phyloP scores from a whole-genome alignment of 2,888 invertebrate species.

The Meloe dianella region DNA sequence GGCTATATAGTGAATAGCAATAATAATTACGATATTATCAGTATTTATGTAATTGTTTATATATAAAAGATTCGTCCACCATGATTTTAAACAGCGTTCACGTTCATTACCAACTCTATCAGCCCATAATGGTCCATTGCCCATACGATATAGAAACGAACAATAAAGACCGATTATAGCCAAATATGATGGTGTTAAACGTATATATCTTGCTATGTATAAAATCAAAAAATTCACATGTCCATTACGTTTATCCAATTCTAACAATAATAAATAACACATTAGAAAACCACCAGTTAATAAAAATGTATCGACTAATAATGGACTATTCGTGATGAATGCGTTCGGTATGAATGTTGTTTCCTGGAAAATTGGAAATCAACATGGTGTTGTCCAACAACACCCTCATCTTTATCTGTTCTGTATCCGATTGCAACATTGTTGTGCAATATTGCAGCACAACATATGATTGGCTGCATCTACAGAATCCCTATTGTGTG shows the following conservation, averaged over 20 bases:
- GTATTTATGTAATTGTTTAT: constrained; percentile 75
- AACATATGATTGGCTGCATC: no score
- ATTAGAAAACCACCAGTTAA: constrained; percentile 75
- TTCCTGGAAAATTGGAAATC: constrained; percentile 59
- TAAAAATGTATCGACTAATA: constrained; percentile 76
- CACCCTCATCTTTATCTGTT: no score
- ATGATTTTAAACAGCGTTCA: constrained; percentile 69
- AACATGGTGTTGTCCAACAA: no score
- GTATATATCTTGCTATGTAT: constrained; percentile 71
- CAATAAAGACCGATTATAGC: constrained; percentile 72
- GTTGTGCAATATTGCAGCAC: no score
- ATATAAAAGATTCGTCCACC: constrained; percentile 79
- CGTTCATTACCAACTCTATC: constrained; percentile 63
- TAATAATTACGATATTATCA: constrained; percentile 63
- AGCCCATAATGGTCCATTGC: constrained; percentile 78
- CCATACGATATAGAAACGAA: constrained; percentile 73
- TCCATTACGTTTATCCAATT: constrained; percentile 71
- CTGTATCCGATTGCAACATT: no score
- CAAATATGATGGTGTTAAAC: constrained; percentile 76
- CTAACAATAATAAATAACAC: constrained; percentile 69
- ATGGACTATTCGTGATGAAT: constrained; percentile 70
- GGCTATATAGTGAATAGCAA: no score
- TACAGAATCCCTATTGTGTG: background rate
- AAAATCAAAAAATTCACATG: constrained; percentile 67
- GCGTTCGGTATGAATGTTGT: constrained; percentile 65